Conservation (phyloP, 2,888 invertebrate genomes). For the Boloria selene region DNA sequence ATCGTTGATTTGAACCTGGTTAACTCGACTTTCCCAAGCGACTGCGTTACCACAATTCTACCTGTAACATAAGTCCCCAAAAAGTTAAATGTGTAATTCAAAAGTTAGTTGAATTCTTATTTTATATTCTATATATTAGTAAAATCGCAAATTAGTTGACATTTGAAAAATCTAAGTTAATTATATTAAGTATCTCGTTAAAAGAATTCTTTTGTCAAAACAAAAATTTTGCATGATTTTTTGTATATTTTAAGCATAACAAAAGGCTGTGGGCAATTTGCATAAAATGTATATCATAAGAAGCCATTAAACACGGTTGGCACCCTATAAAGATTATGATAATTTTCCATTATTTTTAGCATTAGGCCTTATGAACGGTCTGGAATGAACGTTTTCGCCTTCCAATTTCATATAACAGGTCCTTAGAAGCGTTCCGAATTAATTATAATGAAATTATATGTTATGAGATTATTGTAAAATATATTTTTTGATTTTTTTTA, state of each 20-base stretch:
- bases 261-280: conserved; percentile 32
- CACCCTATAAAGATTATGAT: conserved; percentile 34
- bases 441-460: too few relatives aligned
- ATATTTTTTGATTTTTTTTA: too few relatives aligned
- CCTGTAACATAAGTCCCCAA: too few relatives aligned
- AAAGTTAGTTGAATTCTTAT: too few relatives aligned
- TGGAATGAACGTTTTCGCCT: conserved; percentile 26
- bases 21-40: too few relatives aligned
- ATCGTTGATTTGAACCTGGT: too few relatives aligned
- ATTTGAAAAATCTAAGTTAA: not conserved
- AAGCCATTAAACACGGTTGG: conserved; percentile 25
- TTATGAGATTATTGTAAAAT: too few relatives aligned
- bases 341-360: conserved; percentile 32
- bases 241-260: conserved; percentile 26
- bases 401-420: conserved; percentile 24
- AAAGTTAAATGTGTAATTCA: too few relatives aligned
- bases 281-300: conserved; percentile 36
- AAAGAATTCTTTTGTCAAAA: conserved; percentile 10
- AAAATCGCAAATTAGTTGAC: too few relatives aligned
- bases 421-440: conserved; percentile 3
- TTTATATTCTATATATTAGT: too few relatives aligned
- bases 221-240: conserved; percentile 17
- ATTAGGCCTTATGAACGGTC: conserved; percentile 27
- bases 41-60: too few relatives aligned
- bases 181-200: conserved; percentile 4